phyloP scores from a whole-genome alignment of 2,888 invertebrate genomes.

The Rotaria socialis region DNA sequence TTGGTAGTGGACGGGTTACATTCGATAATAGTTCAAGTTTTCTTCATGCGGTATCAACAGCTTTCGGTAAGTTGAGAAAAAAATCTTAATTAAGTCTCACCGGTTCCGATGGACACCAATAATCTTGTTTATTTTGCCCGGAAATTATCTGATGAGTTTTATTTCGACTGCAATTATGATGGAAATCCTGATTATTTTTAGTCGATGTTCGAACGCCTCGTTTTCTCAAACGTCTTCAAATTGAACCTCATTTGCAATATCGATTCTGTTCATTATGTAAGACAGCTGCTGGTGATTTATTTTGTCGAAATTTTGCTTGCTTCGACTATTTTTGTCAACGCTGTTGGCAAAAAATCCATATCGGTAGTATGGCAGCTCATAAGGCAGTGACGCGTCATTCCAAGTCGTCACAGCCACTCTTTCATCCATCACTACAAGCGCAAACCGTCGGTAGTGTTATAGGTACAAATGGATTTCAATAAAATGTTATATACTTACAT shows the following conservation, averaged over 20 bases:
- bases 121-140: too few relatives aligned
- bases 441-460: background rate
- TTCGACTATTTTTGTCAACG: constrained; percentile 88
- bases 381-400: constrained; percentile 28
- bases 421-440: background rate
- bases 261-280: constrained; percentile 84
- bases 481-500: too few relatives aligned
- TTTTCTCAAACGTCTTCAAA: constrained; percentile 70
- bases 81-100: too few relatives aligned
- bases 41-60: constrained; percentile 45
- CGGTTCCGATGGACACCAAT: too few relatives aligned
- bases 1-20: constrained; percentile 89
- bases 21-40: constrained; percentile 86
- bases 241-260: constrained; percentile 94
- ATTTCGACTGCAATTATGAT: too few relatives aligned
- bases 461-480: background rate
- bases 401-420: constrained; percentile 13
- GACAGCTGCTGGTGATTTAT: constrained; percentile 85
- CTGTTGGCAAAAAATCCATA: constrained; percentile 62
- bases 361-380: background rate
- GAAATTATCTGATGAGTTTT: too few relatives aligned
- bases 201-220: constrained; percentile 39
- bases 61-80: constrained; percentile 38
- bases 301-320: constrained; percentile 82
- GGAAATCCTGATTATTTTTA: background rate